Evolutionary conservation across 2,113 vertebrate genomes (phyloP).

Genomic region (Acinonyx jubatus): DNA sequence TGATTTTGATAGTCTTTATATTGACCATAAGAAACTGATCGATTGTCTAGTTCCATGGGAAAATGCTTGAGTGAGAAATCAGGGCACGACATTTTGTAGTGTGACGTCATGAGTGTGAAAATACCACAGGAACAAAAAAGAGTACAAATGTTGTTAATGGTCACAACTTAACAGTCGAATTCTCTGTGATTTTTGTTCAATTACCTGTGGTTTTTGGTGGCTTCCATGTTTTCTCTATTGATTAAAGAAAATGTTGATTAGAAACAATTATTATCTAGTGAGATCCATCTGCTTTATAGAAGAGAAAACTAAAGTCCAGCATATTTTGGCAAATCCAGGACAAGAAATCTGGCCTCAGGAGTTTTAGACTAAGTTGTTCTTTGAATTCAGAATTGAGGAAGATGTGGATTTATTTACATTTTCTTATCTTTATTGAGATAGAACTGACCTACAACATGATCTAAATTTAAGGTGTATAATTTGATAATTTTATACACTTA

Average conservation of each 20-base stretch:
- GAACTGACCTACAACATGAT: neutral
- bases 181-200: neutral
- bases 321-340: neutral
- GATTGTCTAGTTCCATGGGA: neutral
- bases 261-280: neutral
- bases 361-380: neutral
- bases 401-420: neutral
- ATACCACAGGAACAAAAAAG: neutral
- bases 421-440: neutral
- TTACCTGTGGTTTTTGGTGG: neutral
- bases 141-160: neutral
- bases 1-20: neutral
- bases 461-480: neutral
- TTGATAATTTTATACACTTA: neutral
- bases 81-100: neutral
- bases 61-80: neutral
- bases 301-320: neutral
- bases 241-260: neutral
- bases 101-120: constrained; percentile 31
- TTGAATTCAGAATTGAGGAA: neutral
- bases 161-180: neutral
- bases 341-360: neutral
- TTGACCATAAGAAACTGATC: neutral
- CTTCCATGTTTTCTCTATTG: neutral
- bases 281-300: neutral